Conservation (phyloP, 1,140 invertebrate species). For the Fopius arisanus region DNA sequence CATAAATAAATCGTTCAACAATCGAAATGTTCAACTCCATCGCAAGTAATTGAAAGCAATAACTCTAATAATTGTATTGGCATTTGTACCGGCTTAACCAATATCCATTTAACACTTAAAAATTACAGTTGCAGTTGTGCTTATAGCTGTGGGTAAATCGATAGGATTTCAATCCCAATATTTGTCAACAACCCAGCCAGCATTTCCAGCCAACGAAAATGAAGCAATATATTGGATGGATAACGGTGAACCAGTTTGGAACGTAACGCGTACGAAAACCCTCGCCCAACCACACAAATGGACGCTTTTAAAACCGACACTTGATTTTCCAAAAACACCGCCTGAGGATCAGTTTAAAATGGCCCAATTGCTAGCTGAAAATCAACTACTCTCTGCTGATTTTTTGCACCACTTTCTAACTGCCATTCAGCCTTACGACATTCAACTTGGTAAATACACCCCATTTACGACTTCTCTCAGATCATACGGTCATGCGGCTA, state of each 20-base stretch:
- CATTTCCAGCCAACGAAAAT: neutral
- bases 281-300: slow-evolving; percentile 43
- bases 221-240: slow-evolving; percentile 13
- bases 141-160: neutral
- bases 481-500: too few relatives aligned
- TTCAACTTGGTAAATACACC: slow-evolving; percentile 63
- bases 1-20: too few relatives aligned
- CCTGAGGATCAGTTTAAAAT: slow-evolving; percentile 59
- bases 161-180: neutral
- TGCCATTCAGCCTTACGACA: slow-evolving; percentile 67
- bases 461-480: neutral
- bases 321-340: slow-evolving; percentile 54
- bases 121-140: neutral
- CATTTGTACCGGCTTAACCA: neutral
- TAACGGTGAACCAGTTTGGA: slow-evolving; percentile 39
- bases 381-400: slow-evolving; percentile 65
- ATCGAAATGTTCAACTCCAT: too few relatives aligned
- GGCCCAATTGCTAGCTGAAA: slow-evolving; percentile 63
- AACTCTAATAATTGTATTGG: neutral
- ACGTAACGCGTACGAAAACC: slow-evolving; percentile 51
- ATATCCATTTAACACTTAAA: neutral
- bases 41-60: neutral
- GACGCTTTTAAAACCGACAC: slow-evolving; percentile 42
- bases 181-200: slow-evolving; percentile 1
- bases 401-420: slow-evolving; percentile 66